Evolutionary conservation across 2,113 vertebrate species (phyloP).

Genomic region (Corythoichthys intestinalis): DNA sequence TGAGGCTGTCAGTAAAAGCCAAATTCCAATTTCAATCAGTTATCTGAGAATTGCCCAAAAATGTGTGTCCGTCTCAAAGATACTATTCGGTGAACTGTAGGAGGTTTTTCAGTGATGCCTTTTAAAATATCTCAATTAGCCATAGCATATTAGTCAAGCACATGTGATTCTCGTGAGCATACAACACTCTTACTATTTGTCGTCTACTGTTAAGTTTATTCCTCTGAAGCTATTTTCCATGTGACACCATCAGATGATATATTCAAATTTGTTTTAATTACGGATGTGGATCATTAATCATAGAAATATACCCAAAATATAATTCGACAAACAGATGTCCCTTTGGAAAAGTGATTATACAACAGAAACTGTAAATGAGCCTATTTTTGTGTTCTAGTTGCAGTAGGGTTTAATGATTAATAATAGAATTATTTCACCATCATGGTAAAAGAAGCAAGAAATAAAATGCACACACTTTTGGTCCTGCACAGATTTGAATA

Average conservation of each 20-base stretch:
- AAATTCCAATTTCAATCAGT: too few species aligned
- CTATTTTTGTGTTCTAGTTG: neutral
- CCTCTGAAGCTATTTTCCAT: neutral
- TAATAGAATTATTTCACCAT: neutral
- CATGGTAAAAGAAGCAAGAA: neutral
- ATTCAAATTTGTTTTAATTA: neutral
- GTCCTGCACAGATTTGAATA: neutral
- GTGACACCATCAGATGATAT: neutral
- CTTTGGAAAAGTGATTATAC: neutral
- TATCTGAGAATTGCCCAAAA: neutral
- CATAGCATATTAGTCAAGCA: conserved; percentile 38
- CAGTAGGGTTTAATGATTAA: too few species aligned
- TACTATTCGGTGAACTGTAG: neutral
- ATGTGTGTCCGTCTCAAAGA: neutral
- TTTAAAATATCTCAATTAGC: conserved; percentile 46
- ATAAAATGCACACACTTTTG: neutral
- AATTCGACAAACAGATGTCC: neutral
- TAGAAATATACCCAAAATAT: neutral
- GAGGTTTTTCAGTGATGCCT: neutral
- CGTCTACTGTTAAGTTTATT: neutral
- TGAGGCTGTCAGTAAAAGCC: neutral
- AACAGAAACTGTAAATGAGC: neutral
- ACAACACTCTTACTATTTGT: conserved; percentile 13
- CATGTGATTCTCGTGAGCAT: conserved; percentile 31
- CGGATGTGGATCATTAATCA: neutral